Percentiles rank a stretch among this genome's conserved stretches.
Conservation (phyloP, 2,113 vertebrate species). For the Rhagologus leucostigma region DNA sequence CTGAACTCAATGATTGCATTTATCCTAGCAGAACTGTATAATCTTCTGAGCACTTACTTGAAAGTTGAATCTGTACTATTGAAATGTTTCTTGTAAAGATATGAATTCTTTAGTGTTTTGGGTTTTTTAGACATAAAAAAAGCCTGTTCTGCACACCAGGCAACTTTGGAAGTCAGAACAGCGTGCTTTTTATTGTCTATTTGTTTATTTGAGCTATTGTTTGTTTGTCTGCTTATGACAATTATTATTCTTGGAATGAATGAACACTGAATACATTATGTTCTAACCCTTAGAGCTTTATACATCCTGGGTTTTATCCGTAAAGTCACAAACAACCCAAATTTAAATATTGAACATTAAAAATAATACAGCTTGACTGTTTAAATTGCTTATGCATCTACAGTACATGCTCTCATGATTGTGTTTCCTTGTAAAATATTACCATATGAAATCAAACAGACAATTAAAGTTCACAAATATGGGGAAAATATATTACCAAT, state of each 20-base stretch:
- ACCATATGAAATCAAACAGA: conserved; percentile 23
- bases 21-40: neutral
- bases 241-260: conserved; percentile 27
- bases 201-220: neutral
- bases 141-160: neutral
- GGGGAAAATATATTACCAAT: neutral
- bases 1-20: neutral
- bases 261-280: neutral
- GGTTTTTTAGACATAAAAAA: neutral
- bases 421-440: conserved; percentile 30
- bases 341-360: conserved; percentile 25
- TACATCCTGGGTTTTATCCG: neutral
- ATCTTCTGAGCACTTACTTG: neutral
- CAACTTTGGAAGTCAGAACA: neutral
- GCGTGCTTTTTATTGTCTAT: neutral
- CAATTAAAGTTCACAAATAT: conserved; percentile 38
- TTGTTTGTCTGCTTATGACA: neutral
- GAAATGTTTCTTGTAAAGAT: neutral
- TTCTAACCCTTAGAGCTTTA: neutral
- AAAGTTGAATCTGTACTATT: neutral
- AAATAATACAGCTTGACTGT: neutral
- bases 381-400: conserved; percentile 3
- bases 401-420: neutral
- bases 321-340: neutral
- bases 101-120: neutral